Evolutionary conservation across 2,797 vertebrate genomes (phyloP), one percentile per base, ranked within the genome.

Genomic region (Sciaenops ocellatus): DNA sequence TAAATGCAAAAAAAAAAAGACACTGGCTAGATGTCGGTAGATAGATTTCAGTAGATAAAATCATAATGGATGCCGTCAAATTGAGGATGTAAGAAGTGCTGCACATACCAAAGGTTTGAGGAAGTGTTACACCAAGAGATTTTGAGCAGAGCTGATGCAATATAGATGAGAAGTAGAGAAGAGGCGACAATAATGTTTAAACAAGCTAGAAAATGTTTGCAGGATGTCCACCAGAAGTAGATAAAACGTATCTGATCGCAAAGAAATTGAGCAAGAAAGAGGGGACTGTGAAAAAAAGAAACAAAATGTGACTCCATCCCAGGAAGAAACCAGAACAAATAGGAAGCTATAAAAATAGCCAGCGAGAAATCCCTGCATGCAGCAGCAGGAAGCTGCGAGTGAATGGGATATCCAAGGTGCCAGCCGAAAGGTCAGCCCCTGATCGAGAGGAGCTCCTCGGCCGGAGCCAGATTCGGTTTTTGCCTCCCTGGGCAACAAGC

Each of bases 301-400:
- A 77, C 10, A 70, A 85, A 83, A 66, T 41, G 65, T 1, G 13
- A 64, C 59, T 64, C 62, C 48, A 73, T 73, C 72, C 73, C 85
- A 89, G 87, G 88, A 93, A 90, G 90, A 59, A 38, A 57, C 22
- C 50, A 78, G 85, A 85, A 88, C 83, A 90, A 93, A 91, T 81
- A 86, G 82, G 84, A 90, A 82, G 87, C 67, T 87, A 90, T 88
- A 90, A 88, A 92, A 92, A 91, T 90, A 93, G 78, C 79, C 0
- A 0, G n/a, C 69, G 82, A 92, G 83, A 90, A 91, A 84, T 79
- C 74, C 65, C 77, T 77, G 76, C 16, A 4, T 28, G 69, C 55
- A 77, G 77, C 67, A 69, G 83, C 89, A 93, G 93, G 92, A 94
- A 91, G 89, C 86, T 7, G 41, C 3, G 50, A 68, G 69, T 84